Evolutionary conservation across 2,888 invertebrate species (phyloP).

Genomic region (Scelioninae gen. 1): DNA sequence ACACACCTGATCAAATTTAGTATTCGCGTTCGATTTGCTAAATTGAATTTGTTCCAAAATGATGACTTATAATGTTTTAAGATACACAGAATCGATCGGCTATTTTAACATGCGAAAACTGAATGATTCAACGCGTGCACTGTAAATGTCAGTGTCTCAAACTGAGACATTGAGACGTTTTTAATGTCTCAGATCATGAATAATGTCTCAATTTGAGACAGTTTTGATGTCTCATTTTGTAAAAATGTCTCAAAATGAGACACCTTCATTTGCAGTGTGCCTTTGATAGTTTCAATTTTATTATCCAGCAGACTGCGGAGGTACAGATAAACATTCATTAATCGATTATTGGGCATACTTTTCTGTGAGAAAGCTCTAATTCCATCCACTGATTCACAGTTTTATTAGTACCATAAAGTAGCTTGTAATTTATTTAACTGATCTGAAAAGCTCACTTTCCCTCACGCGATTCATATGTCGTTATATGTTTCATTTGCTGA

Average conservation of each 20-base stretch:
- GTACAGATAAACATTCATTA: constrained; percentile 37
- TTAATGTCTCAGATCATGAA: too few species aligned
- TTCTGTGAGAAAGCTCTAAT: constrained; percentile 22
- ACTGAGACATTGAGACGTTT: too few species aligned
- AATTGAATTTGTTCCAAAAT: constrained; percentile 32
- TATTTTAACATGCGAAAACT: constrained; percentile 3
- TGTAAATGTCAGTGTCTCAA: too few species aligned
- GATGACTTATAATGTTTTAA: constrained; percentile 20
- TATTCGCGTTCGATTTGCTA: constrained; percentile 16
- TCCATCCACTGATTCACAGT: constrained; percentile 27
- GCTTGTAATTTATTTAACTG: too few species aligned
- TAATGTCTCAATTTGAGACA: too few species aligned
- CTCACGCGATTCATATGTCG: too few species aligned
- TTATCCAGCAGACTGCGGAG: constrained; percentile 17
- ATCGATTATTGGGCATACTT: constrained; percentile 21
- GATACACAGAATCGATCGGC: constrained; percentile 19
- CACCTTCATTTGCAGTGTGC: too few species aligned
- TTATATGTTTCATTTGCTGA: too few species aligned
- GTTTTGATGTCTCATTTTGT: too few species aligned
- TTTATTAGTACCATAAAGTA: too few species aligned
- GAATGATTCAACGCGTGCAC: constrained; percentile 7
- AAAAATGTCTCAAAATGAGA: too few species aligned
- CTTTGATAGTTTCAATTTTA: constrained; percentile 19
- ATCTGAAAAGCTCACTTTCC: too few species aligned
- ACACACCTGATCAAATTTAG: neutral